Evolutionary conservation across 2,888 invertebrate genomes (phyloP).

Genomic region (Lasioglossum figueresi): DNA sequence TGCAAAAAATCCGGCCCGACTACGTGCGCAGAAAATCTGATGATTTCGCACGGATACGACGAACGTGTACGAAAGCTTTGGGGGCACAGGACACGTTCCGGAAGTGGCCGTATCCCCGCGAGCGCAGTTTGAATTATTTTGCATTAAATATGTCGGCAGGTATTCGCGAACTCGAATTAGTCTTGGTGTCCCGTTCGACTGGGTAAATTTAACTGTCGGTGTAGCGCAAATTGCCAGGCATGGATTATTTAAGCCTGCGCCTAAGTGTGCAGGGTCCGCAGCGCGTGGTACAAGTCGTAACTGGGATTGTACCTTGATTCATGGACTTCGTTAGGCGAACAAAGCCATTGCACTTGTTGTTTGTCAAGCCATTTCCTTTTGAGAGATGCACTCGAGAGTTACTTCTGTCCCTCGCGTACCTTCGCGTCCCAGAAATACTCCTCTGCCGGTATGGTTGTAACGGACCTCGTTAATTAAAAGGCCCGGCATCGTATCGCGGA

Average conservation of each 20-base stretch:
- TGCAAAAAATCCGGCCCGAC: neutral
- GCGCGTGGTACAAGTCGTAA: constrained; percentile 20
- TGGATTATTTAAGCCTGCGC: constrained; percentile 31
- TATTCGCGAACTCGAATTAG: neutral
- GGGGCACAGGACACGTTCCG: neutral
- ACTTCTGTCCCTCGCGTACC: constrained; percentile 47
- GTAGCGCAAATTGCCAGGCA: constrained; percentile 6
- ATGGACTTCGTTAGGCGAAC: constrained; percentile 59
- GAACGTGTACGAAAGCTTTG: neutral
- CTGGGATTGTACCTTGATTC: constrained; percentile 48
- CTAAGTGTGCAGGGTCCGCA: constrained; percentile 16
- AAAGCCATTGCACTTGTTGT: constrained; percentile 60
- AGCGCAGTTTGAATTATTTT: neutral
- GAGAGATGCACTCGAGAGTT: constrained; percentile 53
- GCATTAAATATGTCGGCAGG: neutral
- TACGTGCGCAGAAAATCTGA: neutral
- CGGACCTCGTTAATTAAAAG: constrained; percentile 43
- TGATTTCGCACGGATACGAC: neutral
- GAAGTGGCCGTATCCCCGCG: neutral
- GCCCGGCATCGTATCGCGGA: constrained; percentile 6
- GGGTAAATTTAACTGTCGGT: neutral
- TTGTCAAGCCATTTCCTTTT: constrained; percentile 63
- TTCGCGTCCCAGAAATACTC: constrained; percentile 50
- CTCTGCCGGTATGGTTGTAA: constrained; percentile 19
- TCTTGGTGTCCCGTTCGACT: neutral